Evolutionary conservation across 1,140 invertebrate species (phyloP), one percentile per base, ranked within the genome.

Genomic region (Melipona quadrifasciata): DNA sequence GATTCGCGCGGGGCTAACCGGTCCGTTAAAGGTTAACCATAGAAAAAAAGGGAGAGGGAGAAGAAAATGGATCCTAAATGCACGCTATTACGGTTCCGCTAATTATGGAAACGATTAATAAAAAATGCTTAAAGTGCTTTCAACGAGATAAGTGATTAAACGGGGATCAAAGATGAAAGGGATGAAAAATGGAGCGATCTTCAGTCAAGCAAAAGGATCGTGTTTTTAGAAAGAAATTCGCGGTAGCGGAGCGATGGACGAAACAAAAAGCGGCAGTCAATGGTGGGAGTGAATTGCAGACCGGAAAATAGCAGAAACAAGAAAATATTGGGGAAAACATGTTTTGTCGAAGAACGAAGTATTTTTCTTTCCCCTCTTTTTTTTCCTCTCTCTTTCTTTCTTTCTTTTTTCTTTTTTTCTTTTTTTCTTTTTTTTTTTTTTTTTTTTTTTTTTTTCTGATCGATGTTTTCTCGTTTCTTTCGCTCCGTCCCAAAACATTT

Each of bases 401-500:
- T 39, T 39, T 34, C 2, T 34, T 39, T 39, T 39, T 39, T 39
- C 5, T 39, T 4, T 39, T 39, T 39, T 4, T 39, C 8, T 39
- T 39, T 39, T 39, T 39, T 39, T 39, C 5, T 39, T 39, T 8
- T 39, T 39, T 39, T 39, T 39, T 5, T 8, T 6, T 47, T 47
- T 47, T 47, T 47, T 47, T 47, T 47, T 8, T 8, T 10, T 47
- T 47, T 47, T 8, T 47, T 47, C 8, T 47, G 39, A 4, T 61
- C 47, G 39, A 17, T 17, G 34, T 64, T 53, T 72, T 19, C 17
- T 10, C 31, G 57, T 14, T 58, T n/a, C 31, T n/a, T 61, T 58
- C n/a, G 27, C 31, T 31, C 84, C 68, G 39, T 77, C 83, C 71
- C 79, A 77, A 80, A 78, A 58, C 17, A 74, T 80, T 70, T 68